Evolutionary conservation across 2,888 invertebrate species (phyloP).

Genomic region (Lithophane semibrunnea): DNA sequence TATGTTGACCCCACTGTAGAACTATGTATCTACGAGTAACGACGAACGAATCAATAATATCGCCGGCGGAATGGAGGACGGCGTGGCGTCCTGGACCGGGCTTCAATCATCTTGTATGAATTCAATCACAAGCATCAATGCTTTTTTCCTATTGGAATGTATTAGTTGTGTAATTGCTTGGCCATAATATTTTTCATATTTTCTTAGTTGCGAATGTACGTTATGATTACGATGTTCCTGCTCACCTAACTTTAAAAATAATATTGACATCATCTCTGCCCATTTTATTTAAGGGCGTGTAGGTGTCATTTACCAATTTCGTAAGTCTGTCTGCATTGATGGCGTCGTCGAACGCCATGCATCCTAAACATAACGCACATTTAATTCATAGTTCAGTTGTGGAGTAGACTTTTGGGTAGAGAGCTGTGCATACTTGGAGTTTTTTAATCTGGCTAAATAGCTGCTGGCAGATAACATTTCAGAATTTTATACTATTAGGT

Average conservation of each 20-base stretch:
- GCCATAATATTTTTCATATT: conserved; percentile 17
- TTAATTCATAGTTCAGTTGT: not conserved
- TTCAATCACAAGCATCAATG: not conserved
- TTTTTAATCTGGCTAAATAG: not conserved
- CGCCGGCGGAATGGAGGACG: conserved; percentile 53
- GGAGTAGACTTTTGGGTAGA: not conserved
- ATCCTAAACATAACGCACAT: conserved; percentile 23
- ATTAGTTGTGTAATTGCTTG: conserved; percentile 36
- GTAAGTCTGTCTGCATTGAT: not conserved
- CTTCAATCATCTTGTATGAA: conserved; percentile 57
- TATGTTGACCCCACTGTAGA: conserved; percentile 77
- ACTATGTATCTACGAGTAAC: conserved; percentile 61
- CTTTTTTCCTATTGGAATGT: conserved; percentile 39
- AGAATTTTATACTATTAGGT: not conserved
- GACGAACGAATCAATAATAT: conserved; percentile 77
- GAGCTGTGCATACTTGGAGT: not conserved
- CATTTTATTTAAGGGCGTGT: conserved; percentile 4
- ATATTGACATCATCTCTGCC: conserved; percentile 30
- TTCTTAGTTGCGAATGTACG: conserved; percentile 48
- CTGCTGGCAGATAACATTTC: not conserved
- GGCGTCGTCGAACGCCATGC: conserved; percentile 1
- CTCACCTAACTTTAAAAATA: conserved; percentile 21
- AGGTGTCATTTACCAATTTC: conserved; percentile 23
- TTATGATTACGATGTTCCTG: conserved; percentile 14
- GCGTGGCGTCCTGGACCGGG: conserved; percentile 63